Base-by-base conservation (phyloP, 2,888 invertebrate species). In the Hermodice carunculata region DNA sequence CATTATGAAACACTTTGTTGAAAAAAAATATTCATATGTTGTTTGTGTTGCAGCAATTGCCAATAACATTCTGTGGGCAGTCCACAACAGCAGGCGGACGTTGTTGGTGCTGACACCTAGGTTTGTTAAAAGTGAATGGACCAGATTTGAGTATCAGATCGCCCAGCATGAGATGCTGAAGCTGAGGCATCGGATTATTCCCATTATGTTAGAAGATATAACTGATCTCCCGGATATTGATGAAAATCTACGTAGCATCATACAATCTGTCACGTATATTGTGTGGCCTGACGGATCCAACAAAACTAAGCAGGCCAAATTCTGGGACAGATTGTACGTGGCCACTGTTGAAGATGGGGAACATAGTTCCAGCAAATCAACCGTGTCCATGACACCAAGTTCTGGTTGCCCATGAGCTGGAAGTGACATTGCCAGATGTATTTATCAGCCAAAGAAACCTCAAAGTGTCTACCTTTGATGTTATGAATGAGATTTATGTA, bases 141-240 rank as follows among this genome's bases (percentile, higher is more conserved):
- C 49, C 8, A 8, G 26, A 49, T 49, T 49, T 49, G 49, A 49
- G 28, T 49, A 49, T 17, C 49, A 49, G 24, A 28, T 49, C 8
- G 49, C 49, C 26, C 49, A 22, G 26, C 11, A 24, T 26, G 49
- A 49, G 24, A 49, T 49, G 49, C 26, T 49, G 11, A 24, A 24
- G 17, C 17, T 24, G 5, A 49, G 24, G 24, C 49, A 49, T 26
- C 22, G 49, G 17, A 49, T 49, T 22, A 49, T 49, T 49, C 49
- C 49, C 5, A 24, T 49, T 6, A 49, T 49, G 8, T 22, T 49
- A 3, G 3, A 28, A 19, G 17, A 37, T 11, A 37, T 37, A 8
- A 37, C 8, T 17, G 37, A 8, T 37, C 11, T 37, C 17, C 17
- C 37, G 8, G 49, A 49, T 8, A 22, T 49, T 5, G 49, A 49